Base-by-base conservation (phyloP, 2,888 invertebrate species). In the Mystacides longicornis region DNA sequence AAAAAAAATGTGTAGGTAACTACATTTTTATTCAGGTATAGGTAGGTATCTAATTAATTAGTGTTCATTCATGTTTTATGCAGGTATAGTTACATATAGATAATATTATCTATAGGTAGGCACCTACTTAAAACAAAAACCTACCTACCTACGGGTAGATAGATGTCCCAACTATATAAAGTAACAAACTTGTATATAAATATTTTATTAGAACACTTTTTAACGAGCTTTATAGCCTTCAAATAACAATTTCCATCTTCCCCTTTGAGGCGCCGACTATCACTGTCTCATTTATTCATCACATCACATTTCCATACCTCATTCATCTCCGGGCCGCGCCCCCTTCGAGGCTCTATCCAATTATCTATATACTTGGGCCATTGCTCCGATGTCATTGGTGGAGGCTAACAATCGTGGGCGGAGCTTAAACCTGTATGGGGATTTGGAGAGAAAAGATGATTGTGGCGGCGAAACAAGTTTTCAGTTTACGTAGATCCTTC, bases 401-500 rank as follows among this genome's bases (percentile, higher is more conserved):
- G 54, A 49, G 33, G 4, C 18, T 14, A 31, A 47, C 68, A 37
- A 3, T 37, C 4, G 37, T 3, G 16, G 63, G 63, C 68, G 43
- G 64, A 55, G 52, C 51, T 61, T 59, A 45, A 19, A 56, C 61
- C 67, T 65, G 66, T 63, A 63, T 64, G 64, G 66, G 67, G 65
- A n/a, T n/a, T n/a, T n/a, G n/a, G n/a, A n/a, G n/a, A n/a, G n/a
- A n/a, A n/a, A n/a, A n/a, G 54, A 22, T 23, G 45, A 11, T 3
- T 37, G 54, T 20, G 20, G 54, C 54, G 16, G 49, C 49, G 18
- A 23, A 42, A 18, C 64, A 52, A 57, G 59, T 62, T 67, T 69
- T 68, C 69, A 71, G 67, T 73, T 73, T 69, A 69, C 70, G 69
- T 65, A 64, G 60, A 65, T 65, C 67, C 68, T 69, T 69, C 69